phyloP scores from a whole-genome alignment of 2,113 vertebrate species.

The Oplegnathus fasciatus region DNA sequence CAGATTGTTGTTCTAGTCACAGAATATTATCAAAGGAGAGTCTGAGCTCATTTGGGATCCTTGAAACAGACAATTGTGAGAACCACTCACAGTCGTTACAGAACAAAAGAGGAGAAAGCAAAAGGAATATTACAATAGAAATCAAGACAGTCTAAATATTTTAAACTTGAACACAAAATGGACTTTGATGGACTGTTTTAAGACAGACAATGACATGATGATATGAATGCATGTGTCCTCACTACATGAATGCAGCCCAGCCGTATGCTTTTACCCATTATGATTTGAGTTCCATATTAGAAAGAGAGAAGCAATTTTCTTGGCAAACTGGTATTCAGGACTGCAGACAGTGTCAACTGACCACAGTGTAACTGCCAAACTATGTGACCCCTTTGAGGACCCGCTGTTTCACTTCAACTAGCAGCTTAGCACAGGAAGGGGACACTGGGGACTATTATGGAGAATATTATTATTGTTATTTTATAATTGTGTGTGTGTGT shows the following conservation, averaged over 20 bases:
- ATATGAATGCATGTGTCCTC: background rate
- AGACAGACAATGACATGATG: background rate
- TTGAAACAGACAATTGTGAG: too few species aligned
- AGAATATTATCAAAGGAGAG: background rate
- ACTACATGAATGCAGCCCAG: background rate
- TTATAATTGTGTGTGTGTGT: too few species aligned
- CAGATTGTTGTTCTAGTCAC: too few species aligned
- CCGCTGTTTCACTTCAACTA: constrained; percentile 45
- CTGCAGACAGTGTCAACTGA: constrained; percentile 12
- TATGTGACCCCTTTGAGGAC: constrained; percentile 39
- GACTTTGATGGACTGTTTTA: background rate
- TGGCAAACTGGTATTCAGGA: background rate
- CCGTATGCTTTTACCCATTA: background rate
- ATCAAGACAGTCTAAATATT: background rate
- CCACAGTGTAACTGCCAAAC: background rate
- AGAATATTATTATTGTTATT: constrained; percentile 19
- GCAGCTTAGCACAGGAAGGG: constrained; percentile 16
- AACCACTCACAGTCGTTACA: too few species aligned
- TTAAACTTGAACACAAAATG: background rate
- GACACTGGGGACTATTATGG: constrained; percentile 35
- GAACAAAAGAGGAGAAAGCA: too few species aligned
- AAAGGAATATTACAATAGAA: too few species aligned
- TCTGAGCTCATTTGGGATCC: too few species aligned
- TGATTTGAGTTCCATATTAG: background rate
- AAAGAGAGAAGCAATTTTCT: background rate